Evolutionary conservation across 2,888 invertebrate species (phyloP), one percentile per base, ranked within the genome.

Genomic region (Hybos culiciformis): DNA sequence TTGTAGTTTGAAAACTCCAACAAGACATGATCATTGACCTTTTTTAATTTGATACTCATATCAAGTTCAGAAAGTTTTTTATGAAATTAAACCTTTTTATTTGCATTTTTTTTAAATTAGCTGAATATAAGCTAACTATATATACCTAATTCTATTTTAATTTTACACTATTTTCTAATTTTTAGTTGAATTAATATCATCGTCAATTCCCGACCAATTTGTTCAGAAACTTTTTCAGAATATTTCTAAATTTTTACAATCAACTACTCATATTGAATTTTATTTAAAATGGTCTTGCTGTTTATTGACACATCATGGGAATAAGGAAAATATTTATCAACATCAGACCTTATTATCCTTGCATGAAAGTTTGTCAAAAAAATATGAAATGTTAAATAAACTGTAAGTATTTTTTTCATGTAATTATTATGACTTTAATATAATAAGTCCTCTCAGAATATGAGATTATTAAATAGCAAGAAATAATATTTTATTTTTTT

Each of bases 251-350:
- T 73, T 80, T 39, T 60, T 96, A 18, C 90, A 87, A 52, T 72
- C 71, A 24, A 83, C 88, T 2, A 71, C 76, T 0, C 94, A 96
- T 58, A 59, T 97, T 33, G 88, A 96, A 56, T 93, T 90, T 59
- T 86, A 96, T 59, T 68, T 93, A 29, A 66, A 74, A 36, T 94
- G 93, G 93, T 70, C 79, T 31, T 74, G 78, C 52, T 66, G 69
- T 14, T 61, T 91, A 3, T 62, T 94, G 29, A 78, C 75, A 0
- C 61, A 66, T 26, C 79, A 81, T 57, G 80, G 80, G 8, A 70
- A 75, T 62, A 73, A 47, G 61, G 69, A 60, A 51, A 71, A 49
- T 62, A 73, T 55, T 67, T 78, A 57, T 72, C 80, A 47, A 70
- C 80, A 66, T 73, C 80, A 31, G 19, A 73, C 76, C 1, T 61